These are phyloP conservation scores for Cydia strobilella DNA, from an alignment of 1,140 invertebrate species.

Conservation along the genomic window DNA sequence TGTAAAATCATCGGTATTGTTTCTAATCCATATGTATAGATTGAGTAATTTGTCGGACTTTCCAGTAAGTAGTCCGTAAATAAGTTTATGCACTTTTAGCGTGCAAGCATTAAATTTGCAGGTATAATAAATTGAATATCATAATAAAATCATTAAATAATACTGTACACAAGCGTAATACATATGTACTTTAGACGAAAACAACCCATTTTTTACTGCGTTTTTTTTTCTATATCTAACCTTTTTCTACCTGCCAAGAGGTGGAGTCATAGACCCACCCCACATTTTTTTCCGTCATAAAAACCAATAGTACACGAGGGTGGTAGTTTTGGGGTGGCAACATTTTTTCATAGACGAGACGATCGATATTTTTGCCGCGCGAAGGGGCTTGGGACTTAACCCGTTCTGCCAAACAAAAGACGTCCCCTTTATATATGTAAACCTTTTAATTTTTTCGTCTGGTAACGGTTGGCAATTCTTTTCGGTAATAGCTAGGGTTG, in stretches of 20 bases:
- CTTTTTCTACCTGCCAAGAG: slow-evolving; percentile 64
- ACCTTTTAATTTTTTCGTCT: slow-evolving; percentile 64
- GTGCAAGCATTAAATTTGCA: slow-evolving; percentile 7
- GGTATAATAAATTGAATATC: neutral
- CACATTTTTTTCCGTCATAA: slow-evolving; percentile 63
- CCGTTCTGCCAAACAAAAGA: slow-evolving; percentile 56
- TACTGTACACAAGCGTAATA: neutral
- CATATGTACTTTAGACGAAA: neutral
- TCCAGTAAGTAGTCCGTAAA: neutral
- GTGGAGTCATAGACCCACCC: slow-evolving; percentile 61
- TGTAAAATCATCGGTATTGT: neutral
- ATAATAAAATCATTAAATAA: slow-evolving; percentile 1
- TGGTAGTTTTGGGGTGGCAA: slow-evolving; percentile 57
- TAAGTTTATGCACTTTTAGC: slow-evolving; percentile 2
- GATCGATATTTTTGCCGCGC: slow-evolving; percentile 71
- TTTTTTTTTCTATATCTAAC: slow-evolving; percentile 50
- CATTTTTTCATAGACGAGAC: slow-evolving; percentile 61
- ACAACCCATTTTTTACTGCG: slow-evolving; percentile 38
- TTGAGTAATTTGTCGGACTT: neutral
- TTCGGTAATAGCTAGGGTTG: slow-evolving; percentile 73
- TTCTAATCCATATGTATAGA: neutral
- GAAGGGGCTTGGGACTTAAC: slow-evolving; percentile 45
- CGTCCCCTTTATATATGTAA: slow-evolving; percentile 67
- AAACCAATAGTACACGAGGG: slow-evolving; percentile 59
- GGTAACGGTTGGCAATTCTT: slow-evolving; percentile 69